Evolutionary conservation across 2,888 invertebrate genomes (phyloP).

Genomic region (Hirtodrosophila histrioides): DNA sequence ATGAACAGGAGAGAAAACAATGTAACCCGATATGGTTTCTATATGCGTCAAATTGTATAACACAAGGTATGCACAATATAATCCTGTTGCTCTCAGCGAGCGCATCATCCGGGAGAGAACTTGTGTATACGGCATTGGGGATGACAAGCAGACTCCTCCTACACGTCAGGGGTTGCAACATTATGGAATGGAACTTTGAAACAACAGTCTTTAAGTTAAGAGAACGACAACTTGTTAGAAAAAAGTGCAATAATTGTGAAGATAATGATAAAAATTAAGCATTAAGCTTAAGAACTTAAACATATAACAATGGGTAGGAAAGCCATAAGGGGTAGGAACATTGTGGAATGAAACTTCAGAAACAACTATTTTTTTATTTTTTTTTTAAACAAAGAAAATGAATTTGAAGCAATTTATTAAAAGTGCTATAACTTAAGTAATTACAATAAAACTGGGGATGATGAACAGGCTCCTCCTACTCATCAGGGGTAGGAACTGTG

Average conservation of each 20-base stretch:
- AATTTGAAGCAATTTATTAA: conserved; percentile 7
- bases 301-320: too few species aligned
- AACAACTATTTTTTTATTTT: neutral
- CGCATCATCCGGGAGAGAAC: conserved; percentile 13
- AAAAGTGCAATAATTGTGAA: too few species aligned
- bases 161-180: conserved; percentile 14
- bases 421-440: too few species aligned
- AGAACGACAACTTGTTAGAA: too few species aligned
- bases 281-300: too few species aligned
- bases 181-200: conserved; percentile 26
- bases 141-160: conserved; percentile 59
- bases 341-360: conserved; percentile 25
- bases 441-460: too few species aligned
- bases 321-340: conserved; percentile 9
- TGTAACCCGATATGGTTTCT: conserved; percentile 62
- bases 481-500: conserved; percentile 3
- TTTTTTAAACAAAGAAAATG: too few species aligned
- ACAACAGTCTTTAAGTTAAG: neutral
- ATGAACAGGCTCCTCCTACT: too few species aligned
- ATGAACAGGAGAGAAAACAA: conserved; percentile 53
- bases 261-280: too few species aligned
- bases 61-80: conserved; percentile 40
- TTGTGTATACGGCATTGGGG: conserved; percentile 25
- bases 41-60: conserved; percentile 58
- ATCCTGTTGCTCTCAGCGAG: conserved; percentile 30